phyloP scores from a whole-genome alignment of 1,140 invertebrate species.

The Monochamus saltuarius region DNA sequence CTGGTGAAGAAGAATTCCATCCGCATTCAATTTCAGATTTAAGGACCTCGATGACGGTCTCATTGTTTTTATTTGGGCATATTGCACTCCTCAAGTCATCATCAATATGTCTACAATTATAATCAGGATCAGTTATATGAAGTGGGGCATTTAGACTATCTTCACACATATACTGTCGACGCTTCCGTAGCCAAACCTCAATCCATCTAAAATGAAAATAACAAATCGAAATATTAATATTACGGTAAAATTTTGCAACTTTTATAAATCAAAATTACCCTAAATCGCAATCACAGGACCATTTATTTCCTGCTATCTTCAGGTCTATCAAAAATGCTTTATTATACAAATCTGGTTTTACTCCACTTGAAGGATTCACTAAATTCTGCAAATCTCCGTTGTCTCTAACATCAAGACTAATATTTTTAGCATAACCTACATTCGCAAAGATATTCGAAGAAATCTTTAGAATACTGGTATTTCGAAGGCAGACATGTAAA shows the following conservation, averaged over 20 bases:
- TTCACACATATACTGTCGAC: slow-evolving; percentile 74
- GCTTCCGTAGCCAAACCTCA: slow-evolving; percentile 81
- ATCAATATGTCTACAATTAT: slow-evolving; percentile 58
- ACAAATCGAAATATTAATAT: slow-evolving; percentile 10
- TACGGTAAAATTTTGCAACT: neutral
- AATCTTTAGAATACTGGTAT: slow-evolving; percentile 67
- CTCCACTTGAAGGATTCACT: slow-evolving; percentile 72
- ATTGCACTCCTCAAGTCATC: slow-evolving; percentile 73
- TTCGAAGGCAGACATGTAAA: slow-evolving; percentile 65
- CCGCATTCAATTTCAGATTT: slow-evolving; percentile 82
- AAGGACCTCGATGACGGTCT: slow-evolving; percentile 70
- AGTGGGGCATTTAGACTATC: slow-evolving; percentile 53
- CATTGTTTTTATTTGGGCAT: slow-evolving; percentile 74
- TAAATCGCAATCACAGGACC: slow-evolving; percentile 79
- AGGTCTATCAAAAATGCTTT: slow-evolving; percentile 74
- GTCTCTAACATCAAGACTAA: slow-evolving; percentile 72
- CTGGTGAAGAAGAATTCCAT: slow-evolving; percentile 59
- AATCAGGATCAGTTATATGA: slow-evolving; percentile 57
- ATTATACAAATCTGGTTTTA: slow-evolving; percentile 69
- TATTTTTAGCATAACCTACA: slow-evolving; percentile 67
- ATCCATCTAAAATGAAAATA: slow-evolving; percentile 68
- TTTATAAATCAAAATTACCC: too few relatives aligned
- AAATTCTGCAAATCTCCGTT: slow-evolving; percentile 65
- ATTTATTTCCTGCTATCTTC: slow-evolving; percentile 68
- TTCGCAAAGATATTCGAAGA: slow-evolving; percentile 65